Evolutionary conservation across 2,797 vertebrate genomes (phyloP).

Genomic region (Poeciliopsis presidionis): DNA sequence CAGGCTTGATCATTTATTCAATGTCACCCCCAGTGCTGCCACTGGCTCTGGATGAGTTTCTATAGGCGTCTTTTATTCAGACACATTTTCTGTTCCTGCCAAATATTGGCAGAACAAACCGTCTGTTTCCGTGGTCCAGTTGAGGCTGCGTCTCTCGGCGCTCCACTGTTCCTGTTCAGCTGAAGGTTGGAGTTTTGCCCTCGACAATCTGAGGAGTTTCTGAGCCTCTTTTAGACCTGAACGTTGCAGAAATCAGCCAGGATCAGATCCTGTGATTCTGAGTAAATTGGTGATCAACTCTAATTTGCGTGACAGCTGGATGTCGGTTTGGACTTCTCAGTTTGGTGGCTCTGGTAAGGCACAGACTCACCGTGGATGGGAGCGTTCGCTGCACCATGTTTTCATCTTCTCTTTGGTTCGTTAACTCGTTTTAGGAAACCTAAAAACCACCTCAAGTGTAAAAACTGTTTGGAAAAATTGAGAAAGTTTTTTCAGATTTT

Average conservation of each 20-base stretch:
- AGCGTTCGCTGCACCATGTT: too few species aligned
- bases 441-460: too few species aligned
- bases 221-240: slow-evolving; percentile 28
- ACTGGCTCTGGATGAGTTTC: slow-evolving; percentile 10
- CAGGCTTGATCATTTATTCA: slow-evolving; percentile 86
- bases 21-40: slow-evolving; percentile 50
- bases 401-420: too few species aligned
- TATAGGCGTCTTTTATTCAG: slow-evolving; percentile 3
- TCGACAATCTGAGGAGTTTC: slow-evolving; percentile 16
- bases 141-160: slow-evolving; percentile 1
- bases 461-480: too few species aligned
- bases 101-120: slow-evolving; percentile 44
- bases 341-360: too few species aligned
- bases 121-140: slow-evolving; percentile 43
- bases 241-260: slow-evolving; percentile 7
- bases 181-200: slow-evolving; percentile 49
- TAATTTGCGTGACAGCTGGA: neutral
- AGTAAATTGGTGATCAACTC: too few species aligned
- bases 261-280: neutral
- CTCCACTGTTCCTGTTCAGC: slow-evolving; percentile 32
- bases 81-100: slow-evolving; percentile 22
- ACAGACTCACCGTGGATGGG: too few species aligned
- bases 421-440: too few species aligned
- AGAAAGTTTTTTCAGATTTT: too few species aligned
- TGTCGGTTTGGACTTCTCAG: too few species aligned